These are phyloP conservation scores for Aphelocoma californica DNA, from an alignment of 2,797 vertebrate genomes.

Conservation along the genomic window DNA sequence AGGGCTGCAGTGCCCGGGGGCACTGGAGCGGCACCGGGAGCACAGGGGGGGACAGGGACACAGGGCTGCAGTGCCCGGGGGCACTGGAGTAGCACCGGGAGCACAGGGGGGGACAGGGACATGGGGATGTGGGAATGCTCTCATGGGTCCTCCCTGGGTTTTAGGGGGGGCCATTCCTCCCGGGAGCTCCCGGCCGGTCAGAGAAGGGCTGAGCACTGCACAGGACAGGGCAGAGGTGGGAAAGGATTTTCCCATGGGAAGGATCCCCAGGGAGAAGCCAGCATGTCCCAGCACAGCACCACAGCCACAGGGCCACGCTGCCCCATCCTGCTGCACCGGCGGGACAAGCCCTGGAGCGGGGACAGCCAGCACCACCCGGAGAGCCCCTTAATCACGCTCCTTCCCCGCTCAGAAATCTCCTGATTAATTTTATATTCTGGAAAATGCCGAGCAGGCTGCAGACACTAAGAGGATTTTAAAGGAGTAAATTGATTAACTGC, in stretches of 20 bases:
- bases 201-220: not conserved
- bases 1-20: accelerated
- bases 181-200: accelerated
- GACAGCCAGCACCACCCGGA: not conserved
- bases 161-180: accelerated
- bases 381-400: not conserved
- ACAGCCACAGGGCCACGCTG: not conserved
- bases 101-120: not conserved
- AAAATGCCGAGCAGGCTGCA: not conserved
- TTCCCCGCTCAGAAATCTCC: not conserved
- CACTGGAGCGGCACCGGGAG: not conserved
- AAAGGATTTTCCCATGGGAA: not conserved
- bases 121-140: accelerated
- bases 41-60: no score
- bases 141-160: not conserved
- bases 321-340: accelerated
- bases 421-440: constrained; percentile 10
- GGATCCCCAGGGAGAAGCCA: not conserved
- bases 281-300: not conserved
- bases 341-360: accelerated
- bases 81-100: not conserved
- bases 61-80: accelerated
- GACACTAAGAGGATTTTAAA: constrained; percentile 22
- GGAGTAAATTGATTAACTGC: constrained; percentile 29
- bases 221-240: not conserved